Conservation (phyloP, 2,888 invertebrate genomes). For the Rhogogaster chlorosoma region DNA sequence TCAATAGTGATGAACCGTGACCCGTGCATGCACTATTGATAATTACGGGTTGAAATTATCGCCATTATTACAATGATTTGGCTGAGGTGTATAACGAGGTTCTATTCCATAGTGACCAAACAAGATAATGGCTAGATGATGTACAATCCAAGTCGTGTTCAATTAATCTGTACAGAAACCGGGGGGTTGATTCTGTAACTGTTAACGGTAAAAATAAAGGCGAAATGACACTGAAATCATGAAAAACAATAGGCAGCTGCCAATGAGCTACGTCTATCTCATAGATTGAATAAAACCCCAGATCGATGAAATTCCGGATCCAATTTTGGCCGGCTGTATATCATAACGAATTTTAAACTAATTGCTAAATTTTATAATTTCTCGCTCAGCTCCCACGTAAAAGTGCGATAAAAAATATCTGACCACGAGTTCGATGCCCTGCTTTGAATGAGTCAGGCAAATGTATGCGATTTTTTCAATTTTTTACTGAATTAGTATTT, state of each 20-base stretch:
- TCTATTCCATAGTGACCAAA: background rate
- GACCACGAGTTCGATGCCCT: background rate
- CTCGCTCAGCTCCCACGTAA: background rate
- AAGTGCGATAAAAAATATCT: background rate
- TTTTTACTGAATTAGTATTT: background rate
- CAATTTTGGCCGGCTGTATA: background rate
- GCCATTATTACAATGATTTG: conserved; percentile 52
- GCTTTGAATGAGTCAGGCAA: background rate
- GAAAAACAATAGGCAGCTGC: too few relatives aligned
- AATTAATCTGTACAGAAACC: background rate
- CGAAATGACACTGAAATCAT: too few relatives aligned
- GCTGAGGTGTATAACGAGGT: background rate
- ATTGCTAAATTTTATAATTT: background rate
- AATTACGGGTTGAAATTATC: conserved; percentile 57
- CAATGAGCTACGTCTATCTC: too few relatives aligned
- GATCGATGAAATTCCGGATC: background rate
- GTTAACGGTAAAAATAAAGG: too few relatives aligned
- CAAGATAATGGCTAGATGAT: conserved; percentile 1
- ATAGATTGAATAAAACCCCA: too few relatives aligned
- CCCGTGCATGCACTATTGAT: conserved; percentile 46
- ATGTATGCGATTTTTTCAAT: background rate
- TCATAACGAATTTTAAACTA: background rate
- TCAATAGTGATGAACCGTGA: conserved; percentile 44
- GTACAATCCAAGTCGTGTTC: background rate
- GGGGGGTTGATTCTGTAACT: too few relatives aligned